A percentile compares a stretch with the other conserved stretches of the same genome.
Conservation (phyloP, 2,888 invertebrate species). For the Heteropelma amictum region DNA sequence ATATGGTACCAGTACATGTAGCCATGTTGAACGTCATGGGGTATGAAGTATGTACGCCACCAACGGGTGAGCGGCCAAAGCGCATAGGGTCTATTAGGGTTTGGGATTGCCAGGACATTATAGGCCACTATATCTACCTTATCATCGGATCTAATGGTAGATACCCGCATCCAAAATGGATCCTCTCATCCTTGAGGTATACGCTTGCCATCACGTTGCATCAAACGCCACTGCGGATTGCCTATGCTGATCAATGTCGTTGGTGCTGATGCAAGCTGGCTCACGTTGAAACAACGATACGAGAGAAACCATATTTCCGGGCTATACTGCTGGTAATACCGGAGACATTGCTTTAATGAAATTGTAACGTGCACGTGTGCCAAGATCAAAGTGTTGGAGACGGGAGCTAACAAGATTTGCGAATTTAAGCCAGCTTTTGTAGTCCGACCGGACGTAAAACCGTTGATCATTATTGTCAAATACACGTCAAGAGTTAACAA, state of each 20-base stretch:
- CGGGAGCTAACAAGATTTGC: slow-evolving; percentile 7
- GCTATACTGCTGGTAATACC: slow-evolving; percentile 5
- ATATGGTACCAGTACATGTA: slow-evolving; percentile 19
- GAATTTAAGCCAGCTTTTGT: background rate
- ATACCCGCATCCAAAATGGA: slow-evolving; percentile 68
- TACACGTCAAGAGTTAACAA: background rate
- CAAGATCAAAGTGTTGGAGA: slow-evolving; percentile 3
- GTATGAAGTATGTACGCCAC: slow-evolving; percentile 26
- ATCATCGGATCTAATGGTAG: slow-evolving; percentile 70
- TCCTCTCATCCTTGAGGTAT: slow-evolving; percentile 54
- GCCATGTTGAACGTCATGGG: slow-evolving; percentile 18
- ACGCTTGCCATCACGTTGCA: slow-evolving; percentile 53
- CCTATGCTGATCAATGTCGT: slow-evolving; percentile 57
- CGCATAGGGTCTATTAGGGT: slow-evolving; percentile 65
- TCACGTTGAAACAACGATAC: slow-evolving; percentile 36
- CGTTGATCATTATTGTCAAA: slow-evolving; percentile 13
- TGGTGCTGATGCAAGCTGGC: slow-evolving; percentile 42
- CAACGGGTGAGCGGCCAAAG: slow-evolving; percentile 49
- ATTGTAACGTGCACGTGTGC: slow-evolving; percentile 11
- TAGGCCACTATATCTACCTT: slow-evolving; percentile 68
- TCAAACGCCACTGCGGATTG: slow-evolving; percentile 51
- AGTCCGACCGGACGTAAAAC: slow-evolving; percentile 7
- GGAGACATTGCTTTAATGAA: slow-evolving; percentile 28
- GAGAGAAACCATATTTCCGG: background rate
- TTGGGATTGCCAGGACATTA: slow-evolving; percentile 67